Percentiles rank a stretch among this genome's conserved stretches.
Evolutionary conservation across 2,888 invertebrate genomes (phyloP).

Genomic region (Alitta virens): DNA sequence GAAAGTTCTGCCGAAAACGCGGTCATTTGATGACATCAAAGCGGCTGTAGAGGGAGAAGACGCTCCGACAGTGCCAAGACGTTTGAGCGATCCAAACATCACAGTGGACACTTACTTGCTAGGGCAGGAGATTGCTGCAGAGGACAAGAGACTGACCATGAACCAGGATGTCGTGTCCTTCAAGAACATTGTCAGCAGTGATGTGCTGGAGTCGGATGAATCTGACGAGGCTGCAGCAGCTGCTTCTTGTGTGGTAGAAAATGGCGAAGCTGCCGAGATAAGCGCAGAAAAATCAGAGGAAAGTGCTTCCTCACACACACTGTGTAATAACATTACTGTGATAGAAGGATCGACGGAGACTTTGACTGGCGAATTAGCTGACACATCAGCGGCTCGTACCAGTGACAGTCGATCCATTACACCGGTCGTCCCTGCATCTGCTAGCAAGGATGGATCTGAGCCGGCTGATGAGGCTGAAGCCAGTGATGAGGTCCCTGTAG

Average conservation of each 20-base stretch:
- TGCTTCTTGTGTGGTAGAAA: background rate
- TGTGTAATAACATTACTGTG: background rate
- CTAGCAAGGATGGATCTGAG: background rate
- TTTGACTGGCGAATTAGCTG: conserved; percentile 42
- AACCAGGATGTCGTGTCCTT: background rate
- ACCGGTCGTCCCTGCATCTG: background rate
- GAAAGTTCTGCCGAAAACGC: conserved; percentile 64
- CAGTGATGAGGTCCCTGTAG: background rate
- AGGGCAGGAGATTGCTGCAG: background rate
- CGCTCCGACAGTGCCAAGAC: conserved; percentile 62
- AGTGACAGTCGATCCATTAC: background rate
- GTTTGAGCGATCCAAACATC: conserved; percentile 74
- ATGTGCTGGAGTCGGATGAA: background rate
- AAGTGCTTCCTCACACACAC: too few relatives aligned
- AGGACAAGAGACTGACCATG: background rate
- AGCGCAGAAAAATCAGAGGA: background rate
- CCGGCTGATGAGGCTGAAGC: background rate
- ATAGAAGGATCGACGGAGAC: conserved; percentile 63
- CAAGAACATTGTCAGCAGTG: background rate
- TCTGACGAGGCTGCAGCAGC: background rate
- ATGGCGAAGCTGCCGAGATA: background rate
- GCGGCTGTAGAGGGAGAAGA: conserved; percentile 59
- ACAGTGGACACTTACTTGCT: conserved; percentile 6
- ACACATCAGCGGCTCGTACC: background rate
- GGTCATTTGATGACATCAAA: conserved; percentile 81